A percentile compares a stretch with the other conserved stretches of the same genome.
Evolutionary conservation across 2,888 invertebrate genomes (phyloP).

Genomic region (Clitarchus hookeri): DNA sequence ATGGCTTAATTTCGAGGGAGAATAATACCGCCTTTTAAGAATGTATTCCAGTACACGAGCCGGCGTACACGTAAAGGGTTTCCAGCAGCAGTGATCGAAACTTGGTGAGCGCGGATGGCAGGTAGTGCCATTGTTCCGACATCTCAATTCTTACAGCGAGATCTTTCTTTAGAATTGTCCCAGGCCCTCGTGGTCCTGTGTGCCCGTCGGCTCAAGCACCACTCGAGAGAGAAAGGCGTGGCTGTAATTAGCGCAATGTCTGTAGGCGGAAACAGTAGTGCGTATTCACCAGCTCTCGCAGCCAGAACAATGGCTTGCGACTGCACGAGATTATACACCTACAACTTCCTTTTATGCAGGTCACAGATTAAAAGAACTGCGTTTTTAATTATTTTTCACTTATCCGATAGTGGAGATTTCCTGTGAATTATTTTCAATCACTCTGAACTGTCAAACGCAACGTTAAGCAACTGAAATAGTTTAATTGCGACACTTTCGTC

Average conservation of each 20-base stretch:
- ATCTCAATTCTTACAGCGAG: not conserved
- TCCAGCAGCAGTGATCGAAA: not conserved
- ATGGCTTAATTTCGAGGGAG: no score
- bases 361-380: constrained; percentile 8
- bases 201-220: not conserved
- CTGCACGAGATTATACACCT: not conserved
- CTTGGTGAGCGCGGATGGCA: not conserved
- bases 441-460: no score
- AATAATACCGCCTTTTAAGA: no score
- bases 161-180: not conserved
- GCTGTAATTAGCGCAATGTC: constrained; percentile 14
- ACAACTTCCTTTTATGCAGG: not conserved
- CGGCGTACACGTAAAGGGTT: no score
- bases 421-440: not conserved
- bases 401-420: not conserved
- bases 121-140: not conserved
- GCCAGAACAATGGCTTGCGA: not conserved
- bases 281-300: not conserved
- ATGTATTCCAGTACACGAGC: no score
- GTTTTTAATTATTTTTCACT: not conserved
- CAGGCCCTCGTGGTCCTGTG: not conserved
- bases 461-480: no score
- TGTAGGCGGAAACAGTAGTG: constrained; percentile 8
- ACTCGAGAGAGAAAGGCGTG: constrained; percentile 1
- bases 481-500: no score